Evolutionary conservation across 2,888 invertebrate species (phyloP).

Genomic region (Hirtodrosophila histrioides): DNA sequence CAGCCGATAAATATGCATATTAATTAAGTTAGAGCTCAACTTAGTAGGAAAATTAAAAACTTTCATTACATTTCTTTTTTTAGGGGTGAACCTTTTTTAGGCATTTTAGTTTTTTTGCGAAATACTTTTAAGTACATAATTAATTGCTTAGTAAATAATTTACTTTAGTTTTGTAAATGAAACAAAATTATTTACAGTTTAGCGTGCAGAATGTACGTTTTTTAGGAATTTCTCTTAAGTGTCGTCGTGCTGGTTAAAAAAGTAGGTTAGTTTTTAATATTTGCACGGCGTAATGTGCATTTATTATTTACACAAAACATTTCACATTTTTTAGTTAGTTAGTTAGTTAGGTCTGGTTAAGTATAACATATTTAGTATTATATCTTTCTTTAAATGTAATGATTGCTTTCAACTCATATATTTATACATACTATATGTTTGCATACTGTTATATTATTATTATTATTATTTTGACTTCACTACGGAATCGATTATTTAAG

Average conservation of each 20-base stretch:
- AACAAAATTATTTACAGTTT: conserved; percentile 71
- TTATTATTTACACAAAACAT: conserved; percentile 39
- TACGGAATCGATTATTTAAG: background rate
- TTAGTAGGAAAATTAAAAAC: conserved; percentile 54
- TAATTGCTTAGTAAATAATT: conserved; percentile 34
- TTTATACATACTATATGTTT: conserved; percentile 33
- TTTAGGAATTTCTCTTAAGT: conserved; percentile 34
- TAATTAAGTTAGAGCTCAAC: conserved; percentile 51
- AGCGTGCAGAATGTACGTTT: conserved; percentile 49
- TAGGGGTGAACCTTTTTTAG: background rate
- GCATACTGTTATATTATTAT: background rate
- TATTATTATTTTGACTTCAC: conserved; percentile 24
- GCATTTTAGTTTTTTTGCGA: conserved; percentile 23
- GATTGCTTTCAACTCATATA: conserved; percentile 75
- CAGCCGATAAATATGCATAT: conserved; percentile 49
- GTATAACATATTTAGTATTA: conserved; percentile 23
- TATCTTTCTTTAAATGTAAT: conserved; percentile 65
- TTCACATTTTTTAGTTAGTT: conserved; percentile 26
- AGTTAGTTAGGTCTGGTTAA: conserved; percentile 26
- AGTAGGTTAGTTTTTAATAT: conserved; percentile 29
- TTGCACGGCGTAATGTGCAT: conserved; percentile 23
- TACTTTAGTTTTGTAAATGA: conserved; percentile 51
- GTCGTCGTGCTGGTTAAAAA: conserved; percentile 37
- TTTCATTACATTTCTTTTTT: conserved; percentile 18
- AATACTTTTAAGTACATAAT: conserved; percentile 47